phyloP scores from a whole-genome alignment of 1,140 invertebrate genomes.

The Brachionus asplanchnoidis region DNA sequence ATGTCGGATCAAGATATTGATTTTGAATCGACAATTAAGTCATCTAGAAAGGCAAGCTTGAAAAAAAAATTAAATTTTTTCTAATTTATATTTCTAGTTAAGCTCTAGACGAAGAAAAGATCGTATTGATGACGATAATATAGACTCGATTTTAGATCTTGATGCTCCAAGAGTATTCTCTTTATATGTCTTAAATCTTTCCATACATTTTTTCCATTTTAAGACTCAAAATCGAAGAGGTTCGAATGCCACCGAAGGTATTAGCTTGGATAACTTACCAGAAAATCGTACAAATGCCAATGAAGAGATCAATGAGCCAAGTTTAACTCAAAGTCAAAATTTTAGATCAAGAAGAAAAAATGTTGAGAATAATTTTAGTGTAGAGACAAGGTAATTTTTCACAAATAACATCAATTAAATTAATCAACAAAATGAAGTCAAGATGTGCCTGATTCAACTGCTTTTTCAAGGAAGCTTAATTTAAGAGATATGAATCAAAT shows the following conservation, averaged over 20 bases:
- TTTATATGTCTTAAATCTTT: background rate
- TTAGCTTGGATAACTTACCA: background rate
- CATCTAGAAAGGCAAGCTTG: constrained; percentile 3
- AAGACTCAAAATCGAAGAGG: background rate
- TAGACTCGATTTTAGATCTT: background rate
- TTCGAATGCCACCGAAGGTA: background rate
- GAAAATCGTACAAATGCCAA: background rate
- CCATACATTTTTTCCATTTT: background rate
- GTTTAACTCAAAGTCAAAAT: constrained; percentile 6
- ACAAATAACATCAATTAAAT: background rate
- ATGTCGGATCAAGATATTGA: constrained; percentile 15
- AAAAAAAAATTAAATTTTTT: background rate
- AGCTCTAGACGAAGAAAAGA: constrained; percentile 15
- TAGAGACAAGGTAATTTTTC: background rate
- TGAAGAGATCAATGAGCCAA: background rate
- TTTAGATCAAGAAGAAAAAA: background rate
- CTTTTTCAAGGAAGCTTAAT: constrained; percentile 1
- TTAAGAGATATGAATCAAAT: constrained; percentile 11
- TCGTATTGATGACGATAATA: background rate
- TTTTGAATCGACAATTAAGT: background rate
- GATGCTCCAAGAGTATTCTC: background rate
- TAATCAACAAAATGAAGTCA: background rate
- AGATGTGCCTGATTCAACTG: background rate
- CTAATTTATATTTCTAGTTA: background rate
- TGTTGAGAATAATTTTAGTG: background rate